phyloP scores from a whole-genome alignment of 2,113 vertebrate species.

The Centropus bengalensis region DNA sequence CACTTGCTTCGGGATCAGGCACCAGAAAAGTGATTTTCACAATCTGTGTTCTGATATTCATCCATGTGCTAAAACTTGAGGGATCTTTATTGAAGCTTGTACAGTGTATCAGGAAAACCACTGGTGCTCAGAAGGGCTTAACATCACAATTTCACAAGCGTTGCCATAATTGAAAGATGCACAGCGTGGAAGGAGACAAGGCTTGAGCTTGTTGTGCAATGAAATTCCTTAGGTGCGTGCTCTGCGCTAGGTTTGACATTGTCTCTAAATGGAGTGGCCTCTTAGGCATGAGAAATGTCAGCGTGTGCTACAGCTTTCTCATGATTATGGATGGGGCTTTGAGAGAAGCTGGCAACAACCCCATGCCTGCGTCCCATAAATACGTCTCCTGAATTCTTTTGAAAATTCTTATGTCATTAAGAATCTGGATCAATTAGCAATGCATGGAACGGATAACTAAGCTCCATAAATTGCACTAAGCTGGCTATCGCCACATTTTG shows the following conservation, averaged over 20 bases:
- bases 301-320: neutral
- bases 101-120: constrained; percentile 1
- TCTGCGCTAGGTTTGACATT: neutral
- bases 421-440: neutral
- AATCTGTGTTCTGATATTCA: neutral
- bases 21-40: constrained; percentile 19
- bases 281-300: neutral
- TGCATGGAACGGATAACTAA: neutral
- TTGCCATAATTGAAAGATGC: neutral
- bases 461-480: neutral
- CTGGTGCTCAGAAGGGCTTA: constrained; percentile 11
- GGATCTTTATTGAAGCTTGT: constrained; percentile 20
- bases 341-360: neutral
- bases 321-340: neutral
- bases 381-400: neutral
- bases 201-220: neutral
- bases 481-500: neutral
- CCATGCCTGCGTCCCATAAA: accelerated
- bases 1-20: constrained; percentile 13
- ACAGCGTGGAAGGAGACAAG: neutral
- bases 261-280: neutral
- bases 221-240: accelerated
- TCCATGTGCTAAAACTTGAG: neutral
- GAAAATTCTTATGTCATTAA: neutral
- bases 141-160: constrained; percentile 2